Base-by-base conservation (phyloP, 1,140 invertebrate species). In the Drosophila navojoa region DNA sequence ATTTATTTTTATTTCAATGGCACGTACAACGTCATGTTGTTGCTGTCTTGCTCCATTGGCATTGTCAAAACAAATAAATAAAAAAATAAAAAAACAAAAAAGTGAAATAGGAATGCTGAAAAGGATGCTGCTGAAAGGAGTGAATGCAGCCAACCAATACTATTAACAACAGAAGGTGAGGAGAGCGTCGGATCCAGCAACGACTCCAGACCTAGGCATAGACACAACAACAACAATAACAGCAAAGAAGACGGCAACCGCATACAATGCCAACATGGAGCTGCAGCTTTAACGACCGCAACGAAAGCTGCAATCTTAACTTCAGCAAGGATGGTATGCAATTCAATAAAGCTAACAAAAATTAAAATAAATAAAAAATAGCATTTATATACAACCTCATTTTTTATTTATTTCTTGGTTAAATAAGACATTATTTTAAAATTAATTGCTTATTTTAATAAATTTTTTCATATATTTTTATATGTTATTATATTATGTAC, bases 1-100 rank as follows among this genome's bases (percentile, higher is more conserved):
- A 11, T 29, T 58, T 61, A 63, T 77, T 69, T 71, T 62, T 79
- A 70, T 86, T 85, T 87, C 81, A 87, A 85, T 87, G 82, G 82
- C 75, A 81, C 81, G 68, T 85, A 69, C 67, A 76, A 62, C 59
- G 13, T 71, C 66, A 67, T 59, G 71, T 70, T 80, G 60, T 79
- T 71, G 71, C 61, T 71, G 58, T 38, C 58, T 25, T 47, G 32
- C 11, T 35, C 38, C 42, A 59, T 52, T 57, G 58, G 62, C 52
- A 85, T 84, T 84, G 80, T 85, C 80, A 72, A 84, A 84, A 69
- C 42, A 40, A 68, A 50, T 64, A 15, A 59, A 62, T 9, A 47
- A 53, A 47, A 42, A 42, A 32, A 47, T 49, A 47, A 42, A 42
- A 32, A 47, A 53, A 44, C 54, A 58, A 58, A 59, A 49, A 59